Evolutionary conservation across 2,888 invertebrate genomes (phyloP).

Genomic region (Drosophila anomelani): DNA sequence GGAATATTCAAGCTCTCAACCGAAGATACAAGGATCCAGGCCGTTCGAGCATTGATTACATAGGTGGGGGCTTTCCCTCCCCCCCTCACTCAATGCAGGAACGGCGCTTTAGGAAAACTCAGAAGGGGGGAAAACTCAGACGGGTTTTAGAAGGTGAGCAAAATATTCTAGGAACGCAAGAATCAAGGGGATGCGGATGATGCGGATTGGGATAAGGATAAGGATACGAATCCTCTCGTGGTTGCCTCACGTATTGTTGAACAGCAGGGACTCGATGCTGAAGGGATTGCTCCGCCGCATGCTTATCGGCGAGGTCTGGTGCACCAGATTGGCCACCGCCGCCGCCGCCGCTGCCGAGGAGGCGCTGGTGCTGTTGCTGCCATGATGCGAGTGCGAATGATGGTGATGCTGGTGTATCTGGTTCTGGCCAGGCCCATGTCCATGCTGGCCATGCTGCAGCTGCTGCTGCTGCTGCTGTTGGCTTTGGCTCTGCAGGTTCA

Average conservation of each 20-base stretch:
- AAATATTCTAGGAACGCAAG: conserved; percentile 39
- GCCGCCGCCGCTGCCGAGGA: conserved; percentile 66
- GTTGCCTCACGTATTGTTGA: conserved; percentile 85
- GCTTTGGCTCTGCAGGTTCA: conserved; percentile 70
- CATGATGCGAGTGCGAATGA: conserved; percentile 15
- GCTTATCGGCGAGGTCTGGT: conserved; percentile 86
- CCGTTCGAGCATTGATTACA: not conserved
- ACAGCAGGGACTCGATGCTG: conserved; percentile 94
- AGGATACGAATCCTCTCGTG: not conserved
- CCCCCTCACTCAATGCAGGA: not conserved
- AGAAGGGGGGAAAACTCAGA: too few relatives aligned
- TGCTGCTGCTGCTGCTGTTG: conserved; percentile 50
- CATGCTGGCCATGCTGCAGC: conserved; percentile 17
- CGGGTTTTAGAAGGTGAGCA: conserved; percentile 11
- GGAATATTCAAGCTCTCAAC: conserved; percentile 67
- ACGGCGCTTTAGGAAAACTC: not conserved
- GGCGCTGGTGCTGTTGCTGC: conserved; percentile 30
- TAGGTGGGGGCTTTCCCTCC: not conserved
- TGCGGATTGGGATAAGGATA: not conserved
- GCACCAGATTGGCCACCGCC: conserved; percentile 78
- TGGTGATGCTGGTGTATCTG: conserved; percentile 2
- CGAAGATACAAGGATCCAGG: conserved; percentile 4
- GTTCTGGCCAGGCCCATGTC: not conserved
- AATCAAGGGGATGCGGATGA: not conserved
- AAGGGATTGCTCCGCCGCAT: conserved; percentile 90